phyloP scores from a whole-genome alignment of 2,797 vertebrate species.

The Parauchenoglanis punctatus region DNA sequence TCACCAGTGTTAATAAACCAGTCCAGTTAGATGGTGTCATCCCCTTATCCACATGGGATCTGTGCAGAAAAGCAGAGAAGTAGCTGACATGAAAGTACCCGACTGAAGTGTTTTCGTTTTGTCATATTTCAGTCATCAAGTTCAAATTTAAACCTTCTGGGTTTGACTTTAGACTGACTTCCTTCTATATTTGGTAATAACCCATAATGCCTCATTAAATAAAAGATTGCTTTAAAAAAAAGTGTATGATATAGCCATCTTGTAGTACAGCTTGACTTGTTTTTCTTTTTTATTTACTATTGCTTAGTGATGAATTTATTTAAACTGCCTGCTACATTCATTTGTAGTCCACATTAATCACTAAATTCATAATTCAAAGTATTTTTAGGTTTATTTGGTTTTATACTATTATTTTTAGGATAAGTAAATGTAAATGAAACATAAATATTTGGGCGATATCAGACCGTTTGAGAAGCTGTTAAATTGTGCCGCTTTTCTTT shows the following conservation, averaged over 20 bases:
- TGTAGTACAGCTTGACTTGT: no score
- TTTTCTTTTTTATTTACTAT: not conserved
- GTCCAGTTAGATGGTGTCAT: not conserved
- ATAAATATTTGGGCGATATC: not conserved
- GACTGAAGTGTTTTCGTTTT: not conserved
- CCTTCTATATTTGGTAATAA: not conserved
- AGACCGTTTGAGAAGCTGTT: not conserved
- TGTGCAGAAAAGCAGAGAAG: not conserved
- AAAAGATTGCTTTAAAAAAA: no score
- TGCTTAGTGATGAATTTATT: not conserved
- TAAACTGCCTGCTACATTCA: not conserved
- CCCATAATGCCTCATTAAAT: not conserved
- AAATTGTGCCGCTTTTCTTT: not conserved
- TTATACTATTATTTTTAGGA: not conserved
- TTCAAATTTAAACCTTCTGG: not conserved
- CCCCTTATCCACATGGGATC: not conserved
- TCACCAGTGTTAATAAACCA: no score
- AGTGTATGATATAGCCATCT: not conserved
- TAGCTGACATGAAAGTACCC: not conserved
- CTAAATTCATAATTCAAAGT: not conserved
- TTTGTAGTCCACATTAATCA: not conserved
- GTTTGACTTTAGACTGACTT: not conserved
- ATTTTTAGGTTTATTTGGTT: not conserved
- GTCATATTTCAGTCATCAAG: not conserved
- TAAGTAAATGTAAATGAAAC: not conserved